These are phyloP conservation scores for Porites rus DNA, from an alignment of 92 coral and sea anemone genomes.

Conservation along the genomic window DNA sequence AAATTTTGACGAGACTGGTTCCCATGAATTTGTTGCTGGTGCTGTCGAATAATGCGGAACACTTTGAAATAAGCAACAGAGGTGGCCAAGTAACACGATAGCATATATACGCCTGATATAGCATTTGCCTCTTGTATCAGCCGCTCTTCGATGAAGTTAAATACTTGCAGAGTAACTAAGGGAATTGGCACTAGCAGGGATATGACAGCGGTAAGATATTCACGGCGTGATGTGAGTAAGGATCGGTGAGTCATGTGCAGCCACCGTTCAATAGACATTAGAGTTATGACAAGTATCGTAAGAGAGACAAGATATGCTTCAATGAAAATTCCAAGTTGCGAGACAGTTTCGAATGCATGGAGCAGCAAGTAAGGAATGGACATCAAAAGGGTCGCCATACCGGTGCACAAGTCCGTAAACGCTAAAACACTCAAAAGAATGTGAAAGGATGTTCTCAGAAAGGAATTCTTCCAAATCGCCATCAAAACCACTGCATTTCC, in stretches of 20 bases:
- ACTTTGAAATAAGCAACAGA: conserved; percentile 10
- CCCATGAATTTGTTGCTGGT: conserved; percentile 20
- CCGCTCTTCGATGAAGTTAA: background rate
- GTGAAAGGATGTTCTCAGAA: background rate
- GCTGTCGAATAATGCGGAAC: conserved; percentile 11
- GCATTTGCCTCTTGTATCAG: no score
- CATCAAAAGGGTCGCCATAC: background rate
- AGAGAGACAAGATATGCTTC: no score
- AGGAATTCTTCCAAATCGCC: background rate
- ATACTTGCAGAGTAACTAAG: background rate
- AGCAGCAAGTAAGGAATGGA: background rate
- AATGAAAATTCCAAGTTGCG: background rate
- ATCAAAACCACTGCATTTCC: background rate
- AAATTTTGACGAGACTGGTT: background rate
- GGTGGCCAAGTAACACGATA: background rate
- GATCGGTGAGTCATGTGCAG: conserved; percentile 4
- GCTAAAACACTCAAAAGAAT: background rate
- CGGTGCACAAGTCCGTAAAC: background rate
- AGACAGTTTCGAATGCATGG: no score
- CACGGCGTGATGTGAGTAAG: background rate
- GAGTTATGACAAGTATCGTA: background rate
- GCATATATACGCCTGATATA: background rate
- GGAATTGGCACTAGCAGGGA: background rate
- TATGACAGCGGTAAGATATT: background rate
- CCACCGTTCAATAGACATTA: conserved; percentile 9